phyloP scores from a whole-genome alignment of 1,140 invertebrate genomes.

The Eurosta solidaginis region DNA sequence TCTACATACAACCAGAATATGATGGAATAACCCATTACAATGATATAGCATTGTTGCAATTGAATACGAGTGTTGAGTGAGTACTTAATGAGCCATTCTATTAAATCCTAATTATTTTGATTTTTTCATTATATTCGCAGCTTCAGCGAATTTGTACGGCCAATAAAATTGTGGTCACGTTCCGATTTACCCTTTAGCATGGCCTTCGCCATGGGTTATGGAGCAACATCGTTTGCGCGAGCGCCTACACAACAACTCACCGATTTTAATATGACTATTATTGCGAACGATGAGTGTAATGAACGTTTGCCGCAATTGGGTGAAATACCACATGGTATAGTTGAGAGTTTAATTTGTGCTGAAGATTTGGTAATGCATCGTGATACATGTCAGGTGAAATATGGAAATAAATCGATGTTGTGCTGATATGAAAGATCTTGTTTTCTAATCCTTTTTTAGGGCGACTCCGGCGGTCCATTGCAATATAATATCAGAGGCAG shows the following conservation, averaged over 20 bases:
- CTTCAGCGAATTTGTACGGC: constrained; percentile 48
- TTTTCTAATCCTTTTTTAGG: constrained; percentile 21
- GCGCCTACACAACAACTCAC: constrained; percentile 50
- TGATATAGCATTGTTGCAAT: constrained; percentile 48
- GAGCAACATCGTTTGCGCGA: constrained; percentile 47
- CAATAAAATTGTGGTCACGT: constrained; percentile 46
- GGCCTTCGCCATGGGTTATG: constrained; percentile 56
- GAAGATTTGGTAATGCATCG: constrained; percentile 46
- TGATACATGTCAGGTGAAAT: constrained; percentile 49
- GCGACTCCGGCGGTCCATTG: constrained; percentile 50
- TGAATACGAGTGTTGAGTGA: constrained; percentile 44
- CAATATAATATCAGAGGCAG: constrained; percentile 51
- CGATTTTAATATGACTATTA: constrained; percentile 49
- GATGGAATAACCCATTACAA: constrained; percentile 43
- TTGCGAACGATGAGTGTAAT: constrained; percentile 51
- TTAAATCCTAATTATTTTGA: background rate
- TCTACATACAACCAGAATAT: constrained; percentile 46
- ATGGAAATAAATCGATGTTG: background rate
- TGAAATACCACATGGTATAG: constrained; percentile 45
- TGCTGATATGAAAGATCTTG: background rate
- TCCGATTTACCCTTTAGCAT: constrained; percentile 44
- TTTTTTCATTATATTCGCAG: constrained; percentile 33
- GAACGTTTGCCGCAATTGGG: constrained; percentile 40
- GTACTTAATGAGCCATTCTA: constrained; percentile 21
- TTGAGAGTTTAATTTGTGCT: constrained; percentile 50